These are phyloP conservation scores for Eretmocerus hayati DNA, from an alignment of 2,888 invertebrate genomes.

Conservation along the genomic window DNA sequence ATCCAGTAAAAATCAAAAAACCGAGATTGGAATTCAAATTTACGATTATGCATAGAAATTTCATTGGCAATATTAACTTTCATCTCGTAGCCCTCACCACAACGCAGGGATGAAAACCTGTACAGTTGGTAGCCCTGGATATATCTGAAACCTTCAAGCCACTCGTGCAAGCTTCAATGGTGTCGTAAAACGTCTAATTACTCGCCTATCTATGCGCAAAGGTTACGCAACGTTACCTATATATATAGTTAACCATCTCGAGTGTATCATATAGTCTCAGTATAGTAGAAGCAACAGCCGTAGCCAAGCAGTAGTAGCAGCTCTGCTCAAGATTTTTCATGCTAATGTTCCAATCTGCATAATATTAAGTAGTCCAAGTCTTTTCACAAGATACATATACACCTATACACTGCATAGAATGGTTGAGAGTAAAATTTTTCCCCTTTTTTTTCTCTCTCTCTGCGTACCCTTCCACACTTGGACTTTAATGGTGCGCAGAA, in stretches of 20 bases:
- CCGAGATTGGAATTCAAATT: constrained; percentile 20
- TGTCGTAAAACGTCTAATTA: constrained; percentile 23
- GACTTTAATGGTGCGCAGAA: too few relatives aligned
- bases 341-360: constrained; percentile 18
- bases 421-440: too few relatives aligned
- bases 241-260: too few relatives aligned
- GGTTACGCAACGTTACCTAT: not conserved
- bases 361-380: constrained; percentile 16
- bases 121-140: not conserved
- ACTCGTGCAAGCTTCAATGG: not conserved
- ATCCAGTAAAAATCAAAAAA: too few relatives aligned
- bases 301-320: not conserved
- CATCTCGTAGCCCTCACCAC: constrained; percentile 6
- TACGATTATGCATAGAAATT: constrained; percentile 15
- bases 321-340: constrained; percentile 17
- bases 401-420: too few relatives aligned
- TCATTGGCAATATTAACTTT: constrained; percentile 20
- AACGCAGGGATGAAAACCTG: not conserved
- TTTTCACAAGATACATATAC: constrained; percentile 1
- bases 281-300: not conserved
- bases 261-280: too few relatives aligned
- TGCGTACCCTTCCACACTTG: too few relatives aligned
- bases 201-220: constrained; percentile 5
- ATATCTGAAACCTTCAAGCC: too few relatives aligned
- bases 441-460: too few relatives aligned